Evolutionary conservation across 2,888 invertebrate genomes (phyloP), one percentile per base, ranked within the genome.

Genomic region (Homarus gammarus): DNA sequence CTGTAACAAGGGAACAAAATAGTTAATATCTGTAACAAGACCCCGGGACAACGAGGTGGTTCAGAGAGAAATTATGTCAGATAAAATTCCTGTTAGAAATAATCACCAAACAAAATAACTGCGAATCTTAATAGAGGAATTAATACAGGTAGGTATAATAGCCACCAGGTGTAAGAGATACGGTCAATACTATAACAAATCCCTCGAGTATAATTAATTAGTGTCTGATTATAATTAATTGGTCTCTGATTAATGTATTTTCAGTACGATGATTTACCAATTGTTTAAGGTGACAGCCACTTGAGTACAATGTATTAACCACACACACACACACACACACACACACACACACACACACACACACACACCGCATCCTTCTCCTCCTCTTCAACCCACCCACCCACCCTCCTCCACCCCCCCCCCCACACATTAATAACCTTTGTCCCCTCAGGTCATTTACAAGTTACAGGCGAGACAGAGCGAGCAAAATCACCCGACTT

Each of bases 1-100:
- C 90, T 90, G 90, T 1, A 88, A 87, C 36, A 38, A 81, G 36
- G 33, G 22, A n/a, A 79, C 31, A 79, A 79, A 8, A 18, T 56
- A 10, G 31, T 49, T 44, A 56, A 49, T 22, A 78, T 2, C 33
- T 49, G 8, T 31, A 1, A 2, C 5, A 3, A 75, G n/a, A 12
- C n/a, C 36, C 31, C 31, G 33, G 27, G 6, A 15, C 33, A 31
- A 15, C 22, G 3, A 15, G 22, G 8, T 73, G 33, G 12, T 33
- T 8, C 18, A 27, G 15, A n/a, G 15, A 70, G 15, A 27, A 70
- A 70, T 70, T n/a, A 70, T 27, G 15, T n/a, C 15, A 70, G n/a
- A 31, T 18, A 70, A 70, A 27, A 70, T 15, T 18, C 15, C 18
- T 70, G n/a, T 22, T 61, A 61, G n/a, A 22, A 61, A 61, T 61